These are phyloP conservation scores for Tipula helvola DNA, from an alignment of 2,888 invertebrate species.

Conservation along the genomic window DNA sequence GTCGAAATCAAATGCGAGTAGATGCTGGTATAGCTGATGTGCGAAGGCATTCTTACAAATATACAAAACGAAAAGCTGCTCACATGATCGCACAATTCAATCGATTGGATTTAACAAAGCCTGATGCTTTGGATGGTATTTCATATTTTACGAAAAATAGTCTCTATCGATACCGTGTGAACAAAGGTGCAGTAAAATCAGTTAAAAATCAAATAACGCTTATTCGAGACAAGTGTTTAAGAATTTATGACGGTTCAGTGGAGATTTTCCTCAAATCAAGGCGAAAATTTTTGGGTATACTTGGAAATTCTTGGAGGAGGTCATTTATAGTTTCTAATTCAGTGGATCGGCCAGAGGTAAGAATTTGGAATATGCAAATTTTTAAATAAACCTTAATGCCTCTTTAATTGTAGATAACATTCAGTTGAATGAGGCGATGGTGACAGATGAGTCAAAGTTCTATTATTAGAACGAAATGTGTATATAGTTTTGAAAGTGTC, in stretches of 20 bases:
- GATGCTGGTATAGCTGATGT: not conserved
- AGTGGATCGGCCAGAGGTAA: not conserved
- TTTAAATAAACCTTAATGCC: too few species aligned
- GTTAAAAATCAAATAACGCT: not conserved
- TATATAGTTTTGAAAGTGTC: too few species aligned
- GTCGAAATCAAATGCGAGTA: not conserved
- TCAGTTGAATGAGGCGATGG: too few species aligned
- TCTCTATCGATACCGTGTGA: not conserved
- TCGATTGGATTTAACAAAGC: not conserved
- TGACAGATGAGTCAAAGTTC: not conserved
- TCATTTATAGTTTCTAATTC: not conserved
- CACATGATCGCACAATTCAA: not conserved
- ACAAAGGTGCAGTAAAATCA: not conserved
- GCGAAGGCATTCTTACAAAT: not conserved
- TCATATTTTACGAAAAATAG: not conserved
- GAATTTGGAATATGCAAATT: too few species aligned
- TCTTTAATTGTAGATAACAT: too few species aligned
- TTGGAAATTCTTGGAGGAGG: not conserved
- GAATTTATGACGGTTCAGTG: not conserved
- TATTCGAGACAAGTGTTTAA: not conserved
- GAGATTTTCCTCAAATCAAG: not conserved
- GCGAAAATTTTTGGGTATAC: not conserved
- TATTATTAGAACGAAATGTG: too few species aligned
- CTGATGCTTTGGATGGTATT: not conserved
- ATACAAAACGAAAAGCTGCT: not conserved